phyloP scores from a whole-genome alignment of 2,113 vertebrate species.

The Pituophis catenifer region DNA sequence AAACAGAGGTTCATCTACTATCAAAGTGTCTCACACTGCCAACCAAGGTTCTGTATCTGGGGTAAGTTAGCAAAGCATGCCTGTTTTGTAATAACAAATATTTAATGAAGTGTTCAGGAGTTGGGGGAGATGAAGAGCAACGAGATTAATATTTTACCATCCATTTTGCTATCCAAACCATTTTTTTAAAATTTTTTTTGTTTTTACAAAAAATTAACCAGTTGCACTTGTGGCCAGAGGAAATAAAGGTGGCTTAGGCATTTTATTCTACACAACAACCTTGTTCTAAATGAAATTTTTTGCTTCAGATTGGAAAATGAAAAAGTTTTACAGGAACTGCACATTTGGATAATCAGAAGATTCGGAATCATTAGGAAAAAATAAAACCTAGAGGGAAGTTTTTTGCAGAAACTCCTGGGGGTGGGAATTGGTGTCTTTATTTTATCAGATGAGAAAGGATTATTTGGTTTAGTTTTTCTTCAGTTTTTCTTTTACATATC shows the following conservation, averaged over 20 bases:
- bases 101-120: not conserved
- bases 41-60: slow-evolving; percentile 73
- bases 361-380: not conserved
- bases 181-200: too few species aligned
- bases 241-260: not conserved
- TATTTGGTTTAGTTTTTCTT: not conserved
- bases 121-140: not conserved
- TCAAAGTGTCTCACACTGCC: slow-evolving; percentile 76
- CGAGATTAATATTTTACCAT: not conserved
- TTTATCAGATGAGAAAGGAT: not conserved
- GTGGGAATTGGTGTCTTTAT: not conserved
- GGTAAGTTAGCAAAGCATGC: slow-evolving; percentile 73
- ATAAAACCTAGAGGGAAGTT: not conserved
- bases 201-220: not conserved
- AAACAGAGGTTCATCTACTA: slow-evolving; percentile 81
- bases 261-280: not conserved
- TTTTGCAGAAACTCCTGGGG: not conserved
- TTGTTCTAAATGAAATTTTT: not conserved
- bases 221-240: too few species aligned
- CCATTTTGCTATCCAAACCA: not conserved
- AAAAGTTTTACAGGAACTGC: not conserved
- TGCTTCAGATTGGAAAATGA: not conserved
- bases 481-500: not conserved
- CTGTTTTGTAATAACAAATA: slow-evolving; percentile 14
- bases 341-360: not conserved